These are phyloP conservation scores for Picathartes gymnocephalus DNA, from an alignment of 2,113 vertebrate species.

Conservation along the genomic window DNA sequence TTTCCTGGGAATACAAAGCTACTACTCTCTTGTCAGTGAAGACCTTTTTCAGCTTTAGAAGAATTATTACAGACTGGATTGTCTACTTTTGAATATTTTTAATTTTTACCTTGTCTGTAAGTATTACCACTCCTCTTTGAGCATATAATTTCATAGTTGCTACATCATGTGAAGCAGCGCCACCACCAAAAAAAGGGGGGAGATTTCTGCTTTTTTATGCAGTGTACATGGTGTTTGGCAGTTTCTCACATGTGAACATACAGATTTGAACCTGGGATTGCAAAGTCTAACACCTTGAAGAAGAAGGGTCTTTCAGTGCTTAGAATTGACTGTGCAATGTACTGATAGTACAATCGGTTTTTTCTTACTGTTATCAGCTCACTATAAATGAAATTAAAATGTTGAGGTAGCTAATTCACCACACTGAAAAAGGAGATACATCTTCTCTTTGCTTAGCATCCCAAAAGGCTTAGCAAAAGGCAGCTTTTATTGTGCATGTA, in stretches of 20 bases:
- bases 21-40: not conserved
- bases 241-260: not conserved
- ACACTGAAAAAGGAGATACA: not conserved
- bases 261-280: not conserved
- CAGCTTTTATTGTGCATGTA: not conserved
- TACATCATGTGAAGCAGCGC: not conserved
- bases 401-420: not conserved
- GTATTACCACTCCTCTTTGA: not conserved
- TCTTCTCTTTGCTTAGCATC: not conserved
- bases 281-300: not conserved
- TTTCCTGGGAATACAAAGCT: not conserved
- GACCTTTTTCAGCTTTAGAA: not conserved
- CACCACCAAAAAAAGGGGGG: not conserved
- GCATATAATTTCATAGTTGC: not conserved
- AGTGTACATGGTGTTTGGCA: not conserved
- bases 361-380: not conserved
- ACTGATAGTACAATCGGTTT: not conserved
- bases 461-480: not conserved
- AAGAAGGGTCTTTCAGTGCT: not conserved
- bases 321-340: not conserved
- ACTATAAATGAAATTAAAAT: not conserved
- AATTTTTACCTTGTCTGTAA: not conserved
- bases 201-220: not conserved
- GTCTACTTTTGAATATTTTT: not conserved
- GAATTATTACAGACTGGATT: not conserved